phyloP scores from a whole-genome alignment of 2,797 vertebrate species.

The Anguilla anguilla region DNA sequence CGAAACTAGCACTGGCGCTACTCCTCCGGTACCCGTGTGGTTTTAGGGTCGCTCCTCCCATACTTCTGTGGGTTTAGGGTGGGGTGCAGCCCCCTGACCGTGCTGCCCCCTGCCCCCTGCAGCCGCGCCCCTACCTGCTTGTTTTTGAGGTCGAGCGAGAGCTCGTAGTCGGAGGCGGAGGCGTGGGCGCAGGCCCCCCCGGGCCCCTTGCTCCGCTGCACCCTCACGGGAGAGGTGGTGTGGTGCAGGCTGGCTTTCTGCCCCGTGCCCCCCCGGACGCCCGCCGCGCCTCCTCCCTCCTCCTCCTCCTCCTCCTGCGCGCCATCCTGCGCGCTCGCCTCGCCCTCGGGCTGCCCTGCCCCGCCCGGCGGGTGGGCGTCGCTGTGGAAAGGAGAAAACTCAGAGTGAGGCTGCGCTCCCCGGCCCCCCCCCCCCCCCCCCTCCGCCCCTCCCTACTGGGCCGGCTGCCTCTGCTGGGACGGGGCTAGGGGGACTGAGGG shows the following conservation, averaged over 20 bases:
- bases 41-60: neutral
- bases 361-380: constrained; percentile 38
- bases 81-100: neutral
- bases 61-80: neutral
- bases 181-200: constrained; percentile 77
- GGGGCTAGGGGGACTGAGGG: neutral
- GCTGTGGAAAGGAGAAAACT: constrained; percentile 47
- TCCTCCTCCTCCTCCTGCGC: constrained; percentile 43
- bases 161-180: constrained; percentile 80
- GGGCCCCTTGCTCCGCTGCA: constrained; percentile 72
- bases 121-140: constrained; percentile 73
- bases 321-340: constrained; percentile 43
- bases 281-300: constrained; percentile 30
- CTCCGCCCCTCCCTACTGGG: too few relatives aligned
- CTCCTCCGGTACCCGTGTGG: too few relatives aligned
- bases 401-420: constrained; percentile 39
- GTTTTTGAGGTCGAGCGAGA: constrained; percentile 88
- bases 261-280: constrained; percentile 63
- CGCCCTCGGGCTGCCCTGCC: constrained; percentile 37
- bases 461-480: neutral
- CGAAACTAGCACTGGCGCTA: neutral
- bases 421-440: constrained; percentile 4
- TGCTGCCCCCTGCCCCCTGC: constrained; percentile 39
- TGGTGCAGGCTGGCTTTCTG: constrained; percentile 75
- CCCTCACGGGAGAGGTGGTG: constrained; percentile 72